A percentile compares a stretch with the other conserved stretches of the same genome.
Evolutionary conservation across 1,140 invertebrate species (phyloP).

Genomic region (Drosophila nasuta): DNA sequence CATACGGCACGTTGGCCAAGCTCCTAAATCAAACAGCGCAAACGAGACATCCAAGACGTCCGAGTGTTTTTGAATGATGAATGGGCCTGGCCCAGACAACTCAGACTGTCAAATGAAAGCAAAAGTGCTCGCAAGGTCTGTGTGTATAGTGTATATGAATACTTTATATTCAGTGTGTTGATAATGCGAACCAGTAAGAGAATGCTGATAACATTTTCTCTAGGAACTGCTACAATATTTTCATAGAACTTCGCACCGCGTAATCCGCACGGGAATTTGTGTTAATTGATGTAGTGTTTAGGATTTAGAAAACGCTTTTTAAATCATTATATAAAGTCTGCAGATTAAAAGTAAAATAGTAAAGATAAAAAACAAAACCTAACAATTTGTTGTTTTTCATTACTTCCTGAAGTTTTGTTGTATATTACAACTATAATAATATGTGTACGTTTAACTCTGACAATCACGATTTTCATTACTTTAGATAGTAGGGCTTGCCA

Average conservation of each 20-base stretch:
- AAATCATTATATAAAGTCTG: neutral
- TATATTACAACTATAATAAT: too few relatives aligned
- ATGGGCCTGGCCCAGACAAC: conserved; percentile 4
- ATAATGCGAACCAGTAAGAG: conserved; percentile 22
- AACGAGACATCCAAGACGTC: too few relatives aligned
- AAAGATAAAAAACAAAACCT: too few relatives aligned
- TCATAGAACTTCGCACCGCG: neutral
- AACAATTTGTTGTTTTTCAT: too few relatives aligned
- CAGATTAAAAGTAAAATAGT: too few relatives aligned
- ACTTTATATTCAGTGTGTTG: conserved; percentile 17
- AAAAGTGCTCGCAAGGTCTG: conserved; percentile 61
- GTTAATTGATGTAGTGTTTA: conserved; percentile 9
- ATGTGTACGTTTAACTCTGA: too few relatives aligned
- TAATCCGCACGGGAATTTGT: conserved; percentile 21
- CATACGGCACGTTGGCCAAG: conserved; percentile 53
- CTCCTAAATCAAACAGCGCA: neutral
- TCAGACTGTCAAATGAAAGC: conserved; percentile 56
- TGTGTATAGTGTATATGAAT: conserved; percentile 38
- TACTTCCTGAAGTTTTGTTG: too few relatives aligned
- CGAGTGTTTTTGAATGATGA: conserved; percentile 33
- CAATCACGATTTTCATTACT: too few relatives aligned
- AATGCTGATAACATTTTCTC: conserved; percentile 44
- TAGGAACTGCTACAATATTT: conserved; percentile 14
- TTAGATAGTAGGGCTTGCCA: too few relatives aligned
- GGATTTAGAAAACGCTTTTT: neutral